Conservation (phyloP, 2,888 invertebrate species). For the Drosophila subquinaria region DNA sequence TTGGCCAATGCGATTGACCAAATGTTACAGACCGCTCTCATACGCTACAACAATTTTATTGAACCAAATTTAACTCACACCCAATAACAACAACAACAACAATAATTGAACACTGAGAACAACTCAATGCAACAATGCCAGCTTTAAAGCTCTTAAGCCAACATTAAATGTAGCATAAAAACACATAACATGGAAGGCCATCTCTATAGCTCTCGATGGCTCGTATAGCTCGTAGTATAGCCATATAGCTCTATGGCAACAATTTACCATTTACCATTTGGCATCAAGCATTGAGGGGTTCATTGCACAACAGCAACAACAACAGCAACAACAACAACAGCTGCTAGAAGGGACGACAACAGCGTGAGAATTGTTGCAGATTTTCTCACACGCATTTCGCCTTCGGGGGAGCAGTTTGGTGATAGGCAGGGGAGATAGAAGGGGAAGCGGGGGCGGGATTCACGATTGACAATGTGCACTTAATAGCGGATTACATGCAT, state of each 20-base stretch:
- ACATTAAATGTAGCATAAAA: constrained; percentile 85
- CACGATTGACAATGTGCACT: constrained; percentile 80
- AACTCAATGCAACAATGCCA: constrained; percentile 76
- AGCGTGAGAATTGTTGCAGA: constrained; percentile 83
- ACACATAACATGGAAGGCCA: constrained; percentile 79
- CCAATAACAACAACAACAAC: constrained; percentile 6
- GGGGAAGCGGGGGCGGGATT: constrained; percentile 2
- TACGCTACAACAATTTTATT: constrained; percentile 9
- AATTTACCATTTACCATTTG: constrained; percentile 65
- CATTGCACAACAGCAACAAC: constrained; percentile 63
- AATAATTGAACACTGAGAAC: constrained; percentile 33
- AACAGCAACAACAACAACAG: constrained; percentile 35
- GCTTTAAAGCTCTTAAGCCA: constrained; percentile 85
- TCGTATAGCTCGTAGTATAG: constrained; percentile 31
- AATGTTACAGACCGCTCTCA: constrained; percentile 27
- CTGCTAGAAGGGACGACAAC: constrained; percentile 39
- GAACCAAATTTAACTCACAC: constrained; percentile 14
- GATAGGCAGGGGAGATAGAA: neutral
- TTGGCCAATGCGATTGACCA: constrained; percentile 48
- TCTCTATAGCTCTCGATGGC: constrained; percentile 34
- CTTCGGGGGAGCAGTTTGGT: constrained; percentile 28
- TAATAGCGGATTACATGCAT: constrained; percentile 85
- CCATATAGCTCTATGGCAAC: constrained; percentile 52
- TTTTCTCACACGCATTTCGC: constrained; percentile 75
- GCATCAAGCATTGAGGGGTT: constrained; percentile 71